Conservation (phyloP, 2,888 invertebrate species). For the Folsomia candida region DNA sequence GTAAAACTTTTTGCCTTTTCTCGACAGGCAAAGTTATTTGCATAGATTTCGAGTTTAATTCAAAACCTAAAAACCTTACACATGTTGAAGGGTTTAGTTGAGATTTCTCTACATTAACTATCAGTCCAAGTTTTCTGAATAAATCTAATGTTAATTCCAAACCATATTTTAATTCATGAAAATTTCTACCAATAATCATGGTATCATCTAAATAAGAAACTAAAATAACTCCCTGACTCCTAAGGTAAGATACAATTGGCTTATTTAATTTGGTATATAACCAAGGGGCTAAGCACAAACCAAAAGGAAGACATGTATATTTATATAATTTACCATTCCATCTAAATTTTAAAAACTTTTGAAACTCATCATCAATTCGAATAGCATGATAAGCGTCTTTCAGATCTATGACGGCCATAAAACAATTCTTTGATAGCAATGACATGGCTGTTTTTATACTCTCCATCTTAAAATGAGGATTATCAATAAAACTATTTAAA, state of each 20-base stretch:
- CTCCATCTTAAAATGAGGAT: too few relatives aligned
- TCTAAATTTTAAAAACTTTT: slow-evolving; percentile 6
- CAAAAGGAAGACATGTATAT: slow-evolving; percentile 18
- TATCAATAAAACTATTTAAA: too few relatives aligned
- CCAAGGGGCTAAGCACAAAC: too few relatives aligned
- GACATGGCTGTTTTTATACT: too few relatives aligned
- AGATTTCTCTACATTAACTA: slow-evolving; percentile 7
- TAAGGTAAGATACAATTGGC: not conserved
- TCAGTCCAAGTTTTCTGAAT: slow-evolving; percentile 8
- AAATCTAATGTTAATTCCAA: too few relatives aligned
- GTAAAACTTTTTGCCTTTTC: not conserved
- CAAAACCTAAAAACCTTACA: slow-evolving; percentile 10
- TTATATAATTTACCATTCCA: slow-evolving; percentile 5
- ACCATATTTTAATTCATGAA: too few relatives aligned
- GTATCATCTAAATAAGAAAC: slow-evolving; percentile 13
- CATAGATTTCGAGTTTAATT: not conserved
- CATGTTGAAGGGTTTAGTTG: not conserved
- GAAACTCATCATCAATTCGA: not conserved
- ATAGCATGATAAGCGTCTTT: too few relatives aligned
- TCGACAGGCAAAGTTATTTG: not conserved
- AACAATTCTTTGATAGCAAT: not conserved
- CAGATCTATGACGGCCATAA: too few relatives aligned
- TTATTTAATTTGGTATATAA: slow-evolving; percentile 6
- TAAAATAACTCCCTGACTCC: not conserved
- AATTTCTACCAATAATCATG: not conserved